These are phyloP conservation scores for Azorinus chamasolen DNA, from an alignment of 2,888 invertebrate species.

Conservation along the genomic window DNA sequence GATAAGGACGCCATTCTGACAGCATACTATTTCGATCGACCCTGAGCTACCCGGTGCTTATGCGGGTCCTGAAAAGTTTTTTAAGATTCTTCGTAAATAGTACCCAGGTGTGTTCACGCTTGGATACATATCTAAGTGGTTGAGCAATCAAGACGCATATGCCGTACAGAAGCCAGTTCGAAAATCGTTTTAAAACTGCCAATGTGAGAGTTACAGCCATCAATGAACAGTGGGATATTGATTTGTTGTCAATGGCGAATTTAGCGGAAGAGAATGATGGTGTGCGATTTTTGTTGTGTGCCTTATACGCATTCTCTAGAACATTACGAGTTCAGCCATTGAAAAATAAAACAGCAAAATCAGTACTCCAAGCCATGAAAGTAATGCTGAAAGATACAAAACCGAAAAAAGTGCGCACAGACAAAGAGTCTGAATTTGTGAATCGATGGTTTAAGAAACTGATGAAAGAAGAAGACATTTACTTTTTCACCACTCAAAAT, in stretches of 20 bases:
- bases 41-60: constrained; percentile 21
- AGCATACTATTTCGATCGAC: constrained; percentile 27
- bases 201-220: constrained; percentile 18
- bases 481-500: constrained; percentile 32
- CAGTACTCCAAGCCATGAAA: constrained; percentile 29
- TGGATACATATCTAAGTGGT: constrained; percentile 13
- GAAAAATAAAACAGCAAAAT: constrained; percentile 24
- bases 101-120: constrained; percentile 15
- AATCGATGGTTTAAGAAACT: constrained; percentile 25
- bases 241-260: constrained; percentile 30
- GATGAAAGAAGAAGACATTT: constrained; percentile 27
- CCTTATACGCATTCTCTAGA: constrained; percentile 28
- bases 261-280: constrained; percentile 29
- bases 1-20: no score
- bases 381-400: constrained; percentile 3
- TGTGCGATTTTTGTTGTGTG: constrained; percentile 31
- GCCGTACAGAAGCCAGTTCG: constrained; percentile 33
- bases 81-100: constrained; percentile 8
- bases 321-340: constrained; percentile 23
- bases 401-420: constrained; percentile 27
- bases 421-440: constrained; percentile 32
- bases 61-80: constrained; percentile 19
- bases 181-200: constrained; percentile 11
- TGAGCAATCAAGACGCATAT: constrained; percentile 44
- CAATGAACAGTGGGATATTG: constrained; percentile 11